Conservation (phyloP, 1,140 invertebrate species). For the Daktulosphaira vitifoliae region DNA sequence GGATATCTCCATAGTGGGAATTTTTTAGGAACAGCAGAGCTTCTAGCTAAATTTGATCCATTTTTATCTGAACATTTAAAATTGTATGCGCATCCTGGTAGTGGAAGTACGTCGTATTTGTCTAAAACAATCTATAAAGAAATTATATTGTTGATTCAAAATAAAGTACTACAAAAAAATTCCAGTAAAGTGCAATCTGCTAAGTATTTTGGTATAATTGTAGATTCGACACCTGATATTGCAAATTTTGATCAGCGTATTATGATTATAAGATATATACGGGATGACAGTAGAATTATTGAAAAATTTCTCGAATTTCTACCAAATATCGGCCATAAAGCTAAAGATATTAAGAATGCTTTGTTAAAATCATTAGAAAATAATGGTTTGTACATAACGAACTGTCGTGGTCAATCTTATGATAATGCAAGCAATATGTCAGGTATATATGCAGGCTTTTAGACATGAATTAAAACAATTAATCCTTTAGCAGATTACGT, state of each 20-base stretch:
- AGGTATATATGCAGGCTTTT: constrained; percentile 38
- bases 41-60: constrained; percentile 39
- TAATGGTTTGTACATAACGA: constrained; percentile 25
- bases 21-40: constrained; percentile 39
- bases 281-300: background rate
- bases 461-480: constrained; percentile 40
- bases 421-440: constrained; percentile 39
- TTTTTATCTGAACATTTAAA: constrained; percentile 35
- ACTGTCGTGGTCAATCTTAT: constrained; percentile 39
- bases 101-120: constrained; percentile 35
- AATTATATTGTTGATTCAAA: constrained; percentile 35
- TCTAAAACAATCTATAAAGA: constrained; percentile 35
- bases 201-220: constrained; percentile 39
- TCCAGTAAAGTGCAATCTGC: constrained; percentile 32
- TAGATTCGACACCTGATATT: constrained; percentile 39
- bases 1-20: constrained; percentile 30
- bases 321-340: constrained; percentile 7
- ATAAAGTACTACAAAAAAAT: constrained; percentile 34
- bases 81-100: constrained; percentile 34
- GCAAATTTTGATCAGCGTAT: constrained; percentile 39
- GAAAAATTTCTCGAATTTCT: constrained; percentile 26
- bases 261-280: constrained; percentile 39
- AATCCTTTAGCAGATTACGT: constrained; percentile 38
- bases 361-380: constrained; percentile 21
- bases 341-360: constrained; percentile 13